These are phyloP conservation scores for Telenomus remus DNA, from an alignment of 1,140 invertebrate genomes.

Conservation along the genomic window DNA sequence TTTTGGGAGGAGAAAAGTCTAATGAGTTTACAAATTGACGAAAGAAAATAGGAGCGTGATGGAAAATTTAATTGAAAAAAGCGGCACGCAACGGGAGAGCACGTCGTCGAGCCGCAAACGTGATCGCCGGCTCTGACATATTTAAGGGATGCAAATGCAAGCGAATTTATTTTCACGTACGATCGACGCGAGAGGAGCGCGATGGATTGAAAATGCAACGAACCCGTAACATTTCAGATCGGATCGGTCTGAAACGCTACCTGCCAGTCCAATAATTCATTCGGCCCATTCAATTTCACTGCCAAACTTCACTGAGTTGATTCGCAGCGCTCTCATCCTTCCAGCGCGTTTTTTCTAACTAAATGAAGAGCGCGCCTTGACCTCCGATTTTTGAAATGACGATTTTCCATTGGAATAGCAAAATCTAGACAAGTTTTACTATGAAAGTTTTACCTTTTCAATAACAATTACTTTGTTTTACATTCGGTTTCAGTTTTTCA, in stretches of 20 bases:
- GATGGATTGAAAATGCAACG: slow-evolving; percentile 58
- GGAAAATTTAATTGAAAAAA: slow-evolving; percentile 59
- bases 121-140: slow-evolving; percentile 49
- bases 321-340: slow-evolving; percentile 39
- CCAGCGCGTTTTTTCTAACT: slow-evolving; percentile 39
- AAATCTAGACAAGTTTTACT: no score
- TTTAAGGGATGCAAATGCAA: slow-evolving; percentile 57
- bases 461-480: no score
- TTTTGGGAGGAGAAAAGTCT: slow-evolving; percentile 47
- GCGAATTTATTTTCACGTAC: slow-evolving; percentile 59
- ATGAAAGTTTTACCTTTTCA: no score
- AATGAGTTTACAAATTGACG: slow-evolving; percentile 57
- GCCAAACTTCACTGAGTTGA: slow-evolving; percentile 47
- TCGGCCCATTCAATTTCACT: slow-evolving; percentile 70
- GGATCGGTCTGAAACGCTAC: slow-evolving; percentile 57
- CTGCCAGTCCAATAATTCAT: slow-evolving; percentile 65
- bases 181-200: slow-evolving; percentile 55
- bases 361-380: slow-evolving; percentile 46
- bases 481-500: no score
- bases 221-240: slow-evolving; percentile 60
- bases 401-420: no score
- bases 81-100: slow-evolving; percentile 41
- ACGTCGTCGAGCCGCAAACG: slow-evolving; percentile 42
- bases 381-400: slow-evolving; percentile 30
- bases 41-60: slow-evolving; percentile 4